Evolutionary conservation across 92 coral and sea anemone genomes (phyloP).

Genomic region (Porites cylindrica): DNA sequence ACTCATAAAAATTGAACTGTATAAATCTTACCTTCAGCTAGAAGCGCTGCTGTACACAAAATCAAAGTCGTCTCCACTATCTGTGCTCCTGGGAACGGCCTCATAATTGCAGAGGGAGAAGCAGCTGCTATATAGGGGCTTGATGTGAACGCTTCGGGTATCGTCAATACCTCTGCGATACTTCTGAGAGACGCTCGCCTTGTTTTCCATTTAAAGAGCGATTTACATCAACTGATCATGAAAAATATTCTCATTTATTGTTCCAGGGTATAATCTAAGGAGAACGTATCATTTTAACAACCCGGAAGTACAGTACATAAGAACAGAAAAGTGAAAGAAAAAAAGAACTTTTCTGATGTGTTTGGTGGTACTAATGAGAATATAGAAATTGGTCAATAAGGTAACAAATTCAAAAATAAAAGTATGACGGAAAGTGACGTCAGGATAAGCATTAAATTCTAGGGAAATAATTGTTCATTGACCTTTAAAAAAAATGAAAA

Average conservation of each 20-base stretch:
- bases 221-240: neutral
- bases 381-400: neutral
- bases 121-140: neutral
- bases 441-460: no score
- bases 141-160: neutral
- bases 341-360: neutral
- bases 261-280: neutral
- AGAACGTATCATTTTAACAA: constrained; percentile 1
- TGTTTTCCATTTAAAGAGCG: neutral
- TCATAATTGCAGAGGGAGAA: neutral
- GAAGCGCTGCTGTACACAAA: neutral
- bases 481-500: no score
- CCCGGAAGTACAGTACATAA: neutral
- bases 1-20: neutral
- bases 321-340: neutral
- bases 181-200: neutral
- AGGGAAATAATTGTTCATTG: no score
- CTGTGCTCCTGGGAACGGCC: neutral
- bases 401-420: neutral
- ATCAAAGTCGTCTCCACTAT: neutral
- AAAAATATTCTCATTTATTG: neutral
- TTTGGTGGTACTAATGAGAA: neutral
- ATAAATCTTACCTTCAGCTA: constrained; percentile 13
- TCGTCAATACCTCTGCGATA: no score
- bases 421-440: neutral